These are phyloP conservation scores for Columbina picui DNA, from an alignment of 2,113 vertebrate genomes.

Conservation along the genomic window DNA sequence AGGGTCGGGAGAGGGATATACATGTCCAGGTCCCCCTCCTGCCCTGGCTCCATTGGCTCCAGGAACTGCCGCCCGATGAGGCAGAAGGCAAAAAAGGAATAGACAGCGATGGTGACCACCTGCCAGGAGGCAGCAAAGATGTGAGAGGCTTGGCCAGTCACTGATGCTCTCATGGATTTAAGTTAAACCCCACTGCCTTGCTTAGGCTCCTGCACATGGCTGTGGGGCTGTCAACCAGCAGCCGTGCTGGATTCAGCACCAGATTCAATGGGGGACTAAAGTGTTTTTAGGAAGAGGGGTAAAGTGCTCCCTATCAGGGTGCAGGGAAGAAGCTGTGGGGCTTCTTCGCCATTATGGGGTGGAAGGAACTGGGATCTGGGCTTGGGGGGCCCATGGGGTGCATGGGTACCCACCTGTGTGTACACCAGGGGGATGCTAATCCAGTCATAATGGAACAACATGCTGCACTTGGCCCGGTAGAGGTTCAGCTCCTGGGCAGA, in stretches of 20 bases:
- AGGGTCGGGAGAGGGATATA: conserved; percentile 87
- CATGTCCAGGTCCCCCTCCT: conserved; percentile 76
- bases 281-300: neutral
- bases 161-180: accelerated
- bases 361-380: too few relatives aligned
- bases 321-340: neutral
- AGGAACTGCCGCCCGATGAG: conserved; percentile 87
- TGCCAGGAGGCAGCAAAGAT: conserved; percentile 7
- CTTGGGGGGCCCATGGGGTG: accelerated
- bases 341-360: neutral
- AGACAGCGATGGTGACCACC: conserved; percentile 89
- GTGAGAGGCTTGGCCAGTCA: accelerated
- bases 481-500: conserved; percentile 87
- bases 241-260: accelerated
- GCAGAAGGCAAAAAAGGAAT: conserved; percentile 88
- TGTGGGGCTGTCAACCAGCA: neutral
- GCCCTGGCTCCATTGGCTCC: conserved; percentile 68
- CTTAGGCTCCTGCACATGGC: neutral
- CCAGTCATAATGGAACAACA: conserved; percentile 92
- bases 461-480: conserved; percentile 87
- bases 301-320: neutral
- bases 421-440: conserved; percentile 92
- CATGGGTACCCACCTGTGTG: conserved; percentile 79
- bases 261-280: neutral
- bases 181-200: neutral